Evolutionary conservation across 2,113 vertebrate species (phyloP).

Genomic region (Microcebus ravelobensis): DNA sequence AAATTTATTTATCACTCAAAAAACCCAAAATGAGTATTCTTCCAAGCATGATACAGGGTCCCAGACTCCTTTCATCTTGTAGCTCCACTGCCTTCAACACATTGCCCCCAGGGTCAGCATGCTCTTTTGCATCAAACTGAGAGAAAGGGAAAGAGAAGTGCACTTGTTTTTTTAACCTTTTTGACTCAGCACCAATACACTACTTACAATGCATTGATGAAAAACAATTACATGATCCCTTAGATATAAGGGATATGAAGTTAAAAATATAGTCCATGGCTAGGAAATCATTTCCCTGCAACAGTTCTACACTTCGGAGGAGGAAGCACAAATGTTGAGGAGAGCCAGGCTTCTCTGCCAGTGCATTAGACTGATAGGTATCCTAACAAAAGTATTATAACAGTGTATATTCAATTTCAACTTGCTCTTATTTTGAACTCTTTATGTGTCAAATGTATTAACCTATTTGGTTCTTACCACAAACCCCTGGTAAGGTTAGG

Average conservation of each 20-base stretch:
- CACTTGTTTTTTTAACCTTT: not conserved
- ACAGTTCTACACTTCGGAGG: not conserved
- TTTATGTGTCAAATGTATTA: not conserved
- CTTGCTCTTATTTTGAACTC: slow-evolving; percentile 37
- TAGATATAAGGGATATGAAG: not conserved
- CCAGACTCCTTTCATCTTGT: not conserved
- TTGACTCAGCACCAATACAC: not conserved
- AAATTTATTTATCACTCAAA: not conserved
- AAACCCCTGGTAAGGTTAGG: not conserved
- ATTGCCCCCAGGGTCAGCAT: not conserved
- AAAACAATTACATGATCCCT: not conserved
- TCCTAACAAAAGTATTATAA: not conserved
- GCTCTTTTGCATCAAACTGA: not conserved
- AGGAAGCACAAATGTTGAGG: not conserved
- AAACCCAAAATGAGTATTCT: not conserved
- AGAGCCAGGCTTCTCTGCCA: not conserved
- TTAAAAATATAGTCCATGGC: not conserved
- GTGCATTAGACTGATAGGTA: not conserved
- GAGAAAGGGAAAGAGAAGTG: not conserved
- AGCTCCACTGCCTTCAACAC: not conserved
- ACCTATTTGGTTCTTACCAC: not conserved
- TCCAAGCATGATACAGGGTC: not conserved
- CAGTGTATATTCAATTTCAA: not conserved
- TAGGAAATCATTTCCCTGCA: not conserved
- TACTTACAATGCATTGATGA: not conserved